Evolutionary conservation across 1,140 invertebrate species (phyloP), one percentile per base, ranked within the genome.

Genomic region (Heliconius congener): DNA sequence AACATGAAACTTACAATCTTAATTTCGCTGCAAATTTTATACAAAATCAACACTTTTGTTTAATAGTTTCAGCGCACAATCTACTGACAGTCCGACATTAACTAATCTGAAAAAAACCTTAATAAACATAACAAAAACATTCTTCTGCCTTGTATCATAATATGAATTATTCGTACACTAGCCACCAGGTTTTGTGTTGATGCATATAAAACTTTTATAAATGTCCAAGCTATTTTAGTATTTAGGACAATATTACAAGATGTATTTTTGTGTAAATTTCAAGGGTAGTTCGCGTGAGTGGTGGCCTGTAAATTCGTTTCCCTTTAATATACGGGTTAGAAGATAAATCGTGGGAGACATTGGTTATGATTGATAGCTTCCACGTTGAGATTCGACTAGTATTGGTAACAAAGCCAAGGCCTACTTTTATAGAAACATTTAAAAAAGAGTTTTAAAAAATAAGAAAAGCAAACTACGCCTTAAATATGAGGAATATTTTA

Each of bases 341-440:
- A 90, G 88, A 91, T 91, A 90, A 90, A 91, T 91, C 86, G 85
- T 82, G 84, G 79, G 84, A 89, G 86, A 89, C 88, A 91, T 81
- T 82, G 81, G 86, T 72, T 86, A 84, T 90, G 90, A 91, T 91
- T 86, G 88, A 90, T 91, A 82, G 85, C 74, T 73, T 78, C 74
- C 81, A 84, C 85, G 87, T 88, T 87, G 76, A 78, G 81, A 86
- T 85, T 82, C 81, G 79, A 81, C 81, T 74, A 81, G 60, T 78
- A 84, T 82, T 75, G 79, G 78, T 78, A 52, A 76, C 73, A 46
- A 76, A 70, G 37, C 74, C 52, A 57, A 60, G 23, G 30, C 72
- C 46, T 74, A 42, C 66, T 77, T 77, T 71, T 39, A 74, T 77
- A 30, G 71, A 72, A 66, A 74, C 66, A 52, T 77, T 78, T 52